Evolutionary conservation across 1,140 invertebrate species (phyloP).

Genomic region (Vanessa tameamea): DNA sequence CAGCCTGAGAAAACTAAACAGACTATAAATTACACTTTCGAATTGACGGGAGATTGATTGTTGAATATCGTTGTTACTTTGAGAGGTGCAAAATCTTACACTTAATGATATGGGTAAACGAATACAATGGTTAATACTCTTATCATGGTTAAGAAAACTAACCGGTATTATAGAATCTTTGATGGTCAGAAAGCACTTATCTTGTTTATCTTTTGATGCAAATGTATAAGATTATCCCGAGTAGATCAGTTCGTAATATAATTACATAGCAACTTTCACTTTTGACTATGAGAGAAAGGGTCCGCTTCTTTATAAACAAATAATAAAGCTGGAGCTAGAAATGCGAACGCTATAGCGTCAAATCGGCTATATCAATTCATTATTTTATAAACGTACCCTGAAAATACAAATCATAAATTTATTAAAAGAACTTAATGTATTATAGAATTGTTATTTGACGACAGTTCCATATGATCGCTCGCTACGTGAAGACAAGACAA

Average conservation of each 20-base stretch:
- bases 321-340: neutral
- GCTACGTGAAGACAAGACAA: no score
- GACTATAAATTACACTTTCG: slow-evolving; percentile 42
- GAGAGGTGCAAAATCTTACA: neutral
- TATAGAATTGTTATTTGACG: no score
- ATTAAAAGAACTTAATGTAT: no score
- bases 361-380: no score
- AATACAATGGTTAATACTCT: no score
- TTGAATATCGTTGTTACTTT: neutral
- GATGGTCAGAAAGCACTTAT: neutral
- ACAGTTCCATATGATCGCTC: no score
- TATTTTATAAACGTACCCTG: no score
- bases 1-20: slow-evolving; percentile 16
- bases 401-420: no score
- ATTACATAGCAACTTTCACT: slow-evolving; percentile 40
- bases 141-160: no score
- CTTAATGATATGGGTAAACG: neutral
- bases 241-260: slow-evolving; percentile 29
- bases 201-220: slow-evolving; percentile 23
- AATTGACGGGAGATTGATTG: slow-evolving; percentile 58
- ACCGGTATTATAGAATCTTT: no score
- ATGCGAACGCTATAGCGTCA: no score
- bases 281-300: slow-evolving; percentile 28
- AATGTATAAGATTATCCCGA: slow-evolving; percentile 33
- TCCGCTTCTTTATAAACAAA: neutral